Evolutionary conservation across 1,140 invertebrate genomes (phyloP), one percentile per base, ranked within the genome.

Genomic region (Dendroctonus ponderosae): DNA sequence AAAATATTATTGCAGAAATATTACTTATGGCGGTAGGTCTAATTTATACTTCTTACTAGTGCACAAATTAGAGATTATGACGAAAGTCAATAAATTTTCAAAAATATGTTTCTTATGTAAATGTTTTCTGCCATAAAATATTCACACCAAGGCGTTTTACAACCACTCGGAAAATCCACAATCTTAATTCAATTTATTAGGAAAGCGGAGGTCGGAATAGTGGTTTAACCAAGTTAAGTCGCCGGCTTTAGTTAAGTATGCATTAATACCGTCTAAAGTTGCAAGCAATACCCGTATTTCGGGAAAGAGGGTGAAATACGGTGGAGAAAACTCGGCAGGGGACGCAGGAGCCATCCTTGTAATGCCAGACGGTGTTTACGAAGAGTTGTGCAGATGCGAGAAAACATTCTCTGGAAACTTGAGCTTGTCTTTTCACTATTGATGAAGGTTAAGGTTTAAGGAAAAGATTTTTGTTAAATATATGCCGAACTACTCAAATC

Each of bases 191-290:
- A 64, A 64, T 59, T 68, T 64, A 64, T 51, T 64, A 56, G 8
- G 26, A 26, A 56, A 49, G 12, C 61, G 56, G 38, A 51, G 54
- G 15, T 53, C 61, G 49, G 61, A 69, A 66, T 64, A 67, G 60
- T 66, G 53, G 56, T 62, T 64, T 65, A 68, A 72, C 69, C 59
- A 67, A 72, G 71, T 74, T 72, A 68, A 70, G 72, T 62, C 64
- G 66, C 67, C 62, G 69, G 69, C 68, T 74, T 65, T 66, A 70
- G 66, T 72, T 73, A 72, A 73, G 70, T 73, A 70, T 68, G 67
- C 67, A 72, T 73, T 73, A 56, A 71, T 71, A 63, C 56, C 57
- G 71, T 68, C 66, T 70, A 66, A 72, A 74, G 59, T 73, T 71
- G 70, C 62, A 69, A 73, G 67, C 64, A 58, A 73, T 42, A 64